A percentile compares a stretch with the other conserved stretches of the same genome.
phyloP scores from a whole-genome alignment of 2,888 invertebrate genomes.

The Rhogogaster chlorosoma region DNA sequence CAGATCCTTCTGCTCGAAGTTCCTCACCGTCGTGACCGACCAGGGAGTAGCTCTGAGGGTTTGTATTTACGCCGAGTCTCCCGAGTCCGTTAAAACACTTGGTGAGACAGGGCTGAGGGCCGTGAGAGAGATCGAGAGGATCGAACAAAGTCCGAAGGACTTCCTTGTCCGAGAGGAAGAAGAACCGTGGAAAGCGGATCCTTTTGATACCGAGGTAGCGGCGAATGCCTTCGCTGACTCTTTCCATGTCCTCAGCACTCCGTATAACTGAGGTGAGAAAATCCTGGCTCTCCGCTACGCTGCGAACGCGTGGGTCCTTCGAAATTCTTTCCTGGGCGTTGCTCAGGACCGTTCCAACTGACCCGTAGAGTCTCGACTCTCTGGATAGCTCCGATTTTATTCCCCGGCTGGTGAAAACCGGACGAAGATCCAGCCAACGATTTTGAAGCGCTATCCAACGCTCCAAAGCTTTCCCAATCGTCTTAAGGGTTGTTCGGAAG shows the following conservation, averaged over 20 bases:
- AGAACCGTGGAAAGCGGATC: slow-evolving; percentile 86
- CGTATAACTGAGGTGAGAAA: slow-evolving; percentile 57
- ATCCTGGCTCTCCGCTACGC: slow-evolving; percentile 55
- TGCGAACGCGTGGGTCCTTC: slow-evolving; percentile 59
- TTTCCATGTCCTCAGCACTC: slow-evolving; percentile 80
- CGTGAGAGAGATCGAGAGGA: slow-evolving; percentile 80
- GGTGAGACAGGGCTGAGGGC: slow-evolving; percentile 83
- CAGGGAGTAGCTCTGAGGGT: slow-evolving; percentile 82
- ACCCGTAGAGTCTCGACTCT: slow-evolving; percentile 82
- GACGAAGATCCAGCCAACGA: slow-evolving; percentile 83
- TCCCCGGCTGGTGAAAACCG: slow-evolving; percentile 85
- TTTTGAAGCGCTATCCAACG: slow-evolving; percentile 84
- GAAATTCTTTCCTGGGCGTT: slow-evolving; percentile 72
- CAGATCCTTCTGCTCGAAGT: slow-evolving; percentile 23
- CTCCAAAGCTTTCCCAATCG: slow-evolving; percentile 81
- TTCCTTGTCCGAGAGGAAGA: slow-evolving; percentile 88
- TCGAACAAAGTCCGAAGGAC: slow-evolving; percentile 87
- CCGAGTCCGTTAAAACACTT: slow-evolving; percentile 87
- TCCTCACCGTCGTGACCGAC: slow-evolving; percentile 82
- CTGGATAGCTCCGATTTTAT: slow-evolving; percentile 84
- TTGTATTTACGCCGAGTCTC: slow-evolving; percentile 78
- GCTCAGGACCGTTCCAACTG: slow-evolving; percentile 78
- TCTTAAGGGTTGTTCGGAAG: slow-evolving; percentile 73
- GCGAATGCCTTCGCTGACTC: slow-evolving; percentile 83
- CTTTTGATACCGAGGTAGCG: slow-evolving; percentile 84